Evolutionary conservation across 2,797 vertebrate genomes (phyloP), one percentile per base, ranked within the genome.

Genomic region (Ctenopoma multispine): DNA sequence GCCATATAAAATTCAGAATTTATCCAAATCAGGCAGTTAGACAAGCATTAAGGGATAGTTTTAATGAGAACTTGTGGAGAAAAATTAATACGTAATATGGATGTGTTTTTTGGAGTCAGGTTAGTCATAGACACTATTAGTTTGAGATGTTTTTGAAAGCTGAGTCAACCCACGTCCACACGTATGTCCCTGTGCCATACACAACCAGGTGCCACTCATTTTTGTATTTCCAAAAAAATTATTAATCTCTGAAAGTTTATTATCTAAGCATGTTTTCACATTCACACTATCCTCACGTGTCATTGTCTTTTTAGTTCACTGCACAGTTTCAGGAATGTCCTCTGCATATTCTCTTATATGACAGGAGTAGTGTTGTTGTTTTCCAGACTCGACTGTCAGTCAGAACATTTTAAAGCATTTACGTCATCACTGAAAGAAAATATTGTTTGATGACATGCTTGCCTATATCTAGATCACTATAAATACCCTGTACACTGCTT

Each of bases 401-500:
- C 70, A 51, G 38, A 62, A 36, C 50, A 44, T 69, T 40, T 66
- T 27, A 38, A 62, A 57, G 24, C 62, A 61, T 61, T 65, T 69
- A 24, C 64, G 34, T 20, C 3, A 4, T 82, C 77, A 79, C 73
- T 69, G 87, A 85, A 92, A 90, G 72, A 57, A 12, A 61, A 79
- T 75, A 88, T 62, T 57, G 27, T 68, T 55, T 43, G 53, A 24
- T 60, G 63, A 79, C 27, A 34, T 61, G 9, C 59, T 43, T 61
- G 51, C 72, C 29, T 56, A 57, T 68, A 81, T 87, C 34, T 67
- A 67, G 76, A 69, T 81, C 81, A 70, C 82, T 85, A 81, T 89
- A 90, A 85, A 90, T 91, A 90, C 47, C 31, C 54, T 36, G 12
- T 51, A 20, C n/a, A 18, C 75, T 41, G 36, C 56, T 70, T 69